Percentiles rank a stretch among this genome's conserved stretches.
Conservation (phyloP, 1,140 invertebrate species). For the Pogonus chalceus region DNA sequence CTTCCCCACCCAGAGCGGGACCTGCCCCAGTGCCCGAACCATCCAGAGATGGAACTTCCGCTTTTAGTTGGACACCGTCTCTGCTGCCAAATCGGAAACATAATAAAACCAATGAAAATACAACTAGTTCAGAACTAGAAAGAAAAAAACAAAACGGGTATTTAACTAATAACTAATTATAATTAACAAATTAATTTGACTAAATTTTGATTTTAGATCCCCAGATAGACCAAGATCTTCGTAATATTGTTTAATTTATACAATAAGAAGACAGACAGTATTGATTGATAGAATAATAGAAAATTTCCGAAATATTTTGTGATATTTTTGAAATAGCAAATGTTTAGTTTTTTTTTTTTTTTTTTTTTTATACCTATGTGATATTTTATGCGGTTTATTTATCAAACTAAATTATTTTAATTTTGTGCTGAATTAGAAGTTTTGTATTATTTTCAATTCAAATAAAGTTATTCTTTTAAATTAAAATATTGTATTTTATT, state of each 20-base stretch:
- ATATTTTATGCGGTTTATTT: neutral
- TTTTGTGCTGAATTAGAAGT: too few relatives aligned
- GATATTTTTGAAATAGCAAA: neutral
- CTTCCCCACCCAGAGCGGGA: neutral
- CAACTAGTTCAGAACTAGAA: neutral
- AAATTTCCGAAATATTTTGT: neutral
- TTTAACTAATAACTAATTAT: neutral
- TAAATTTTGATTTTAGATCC: neutral
- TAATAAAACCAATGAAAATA: neutral
- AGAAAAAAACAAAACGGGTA: neutral
- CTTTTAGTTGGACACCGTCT: conserved; percentile 35
- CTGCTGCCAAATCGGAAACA: conserved; percentile 21
- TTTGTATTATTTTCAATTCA: too few relatives aligned
- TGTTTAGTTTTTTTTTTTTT: neutral
- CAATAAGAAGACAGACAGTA: neutral
- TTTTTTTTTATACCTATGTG: neutral
- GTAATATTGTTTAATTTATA: neutral
- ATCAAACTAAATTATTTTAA: neutral
- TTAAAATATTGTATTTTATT: too few relatives aligned
- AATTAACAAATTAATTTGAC: neutral
- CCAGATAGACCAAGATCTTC: neutral
- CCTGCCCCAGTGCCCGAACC: neutral
- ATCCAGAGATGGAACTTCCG: conserved; percentile 14
- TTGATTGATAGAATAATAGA: neutral
- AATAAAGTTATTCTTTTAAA: too few relatives aligned